These are phyloP conservation scores for Sebastes umbrosus DNA, from an alignment of 2,797 vertebrate genomes.

Conservation along the genomic window DNA sequence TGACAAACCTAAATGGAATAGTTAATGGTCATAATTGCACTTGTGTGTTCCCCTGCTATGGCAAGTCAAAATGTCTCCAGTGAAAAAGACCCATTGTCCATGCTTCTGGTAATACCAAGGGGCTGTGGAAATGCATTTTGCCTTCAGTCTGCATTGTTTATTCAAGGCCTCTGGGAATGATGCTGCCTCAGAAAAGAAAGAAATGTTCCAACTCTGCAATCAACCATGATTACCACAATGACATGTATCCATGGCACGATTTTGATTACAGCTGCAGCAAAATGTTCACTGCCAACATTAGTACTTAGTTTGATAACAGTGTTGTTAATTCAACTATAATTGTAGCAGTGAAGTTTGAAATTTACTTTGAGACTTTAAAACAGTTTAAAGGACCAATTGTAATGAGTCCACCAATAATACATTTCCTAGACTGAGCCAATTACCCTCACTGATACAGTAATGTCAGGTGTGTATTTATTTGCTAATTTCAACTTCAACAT, in stretches of 20 bases:
- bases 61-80: not conserved
- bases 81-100: slow-evolving; percentile 18
- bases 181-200: not conserved
- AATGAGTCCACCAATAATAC: not conserved
- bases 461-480: not conserved
- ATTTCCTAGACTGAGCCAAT: not conserved
- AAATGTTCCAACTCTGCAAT: not conserved
- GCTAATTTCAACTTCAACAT: not conserved
- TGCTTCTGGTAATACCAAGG: not conserved
- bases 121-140: not conserved
- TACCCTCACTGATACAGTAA: not conserved
- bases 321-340: not conserved
- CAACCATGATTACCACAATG: not conserved
- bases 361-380: not conserved
- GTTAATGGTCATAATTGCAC: slow-evolving; percentile 25
- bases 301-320: not conserved
- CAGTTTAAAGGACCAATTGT: not conserved
- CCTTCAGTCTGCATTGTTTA: slow-evolving; percentile 2
- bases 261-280: not conserved
- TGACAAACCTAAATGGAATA: not conserved
- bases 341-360: not conserved
- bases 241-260: not conserved
- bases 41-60: not conserved
- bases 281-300: not conserved
- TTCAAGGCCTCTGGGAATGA: not conserved